Evolutionary conservation across 2,888 invertebrate species (phyloP).

Genomic region (Coenonympha glycerion): DNA sequence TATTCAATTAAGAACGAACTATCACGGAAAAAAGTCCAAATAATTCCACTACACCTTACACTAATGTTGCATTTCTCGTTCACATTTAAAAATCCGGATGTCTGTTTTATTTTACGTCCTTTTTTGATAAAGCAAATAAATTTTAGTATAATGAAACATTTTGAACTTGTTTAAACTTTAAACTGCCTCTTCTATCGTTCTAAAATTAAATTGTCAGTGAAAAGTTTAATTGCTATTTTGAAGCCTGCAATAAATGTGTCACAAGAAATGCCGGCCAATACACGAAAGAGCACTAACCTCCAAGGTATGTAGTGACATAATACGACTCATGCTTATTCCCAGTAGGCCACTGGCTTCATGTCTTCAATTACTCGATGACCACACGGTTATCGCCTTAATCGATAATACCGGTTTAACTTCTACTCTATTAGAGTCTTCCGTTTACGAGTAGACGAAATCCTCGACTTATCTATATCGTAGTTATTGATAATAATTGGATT

Average conservation of each 20-base stretch:
- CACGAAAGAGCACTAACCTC: slow-evolving; percentile 29
- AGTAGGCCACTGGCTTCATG: slow-evolving; percentile 16
- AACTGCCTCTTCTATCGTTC: no score
- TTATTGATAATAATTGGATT: slow-evolving; percentile 6
- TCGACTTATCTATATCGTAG: slow-evolving; percentile 1
- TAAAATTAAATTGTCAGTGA: no score
- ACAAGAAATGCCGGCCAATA: slow-evolving; percentile 41
- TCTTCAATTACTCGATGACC: slow-evolving; percentile 12
- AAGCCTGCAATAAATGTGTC: slow-evolving; percentile 19
- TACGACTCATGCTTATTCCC: slow-evolving; percentile 24
- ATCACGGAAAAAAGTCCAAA: no score
- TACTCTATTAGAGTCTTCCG: not conserved
- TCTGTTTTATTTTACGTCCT: no score
- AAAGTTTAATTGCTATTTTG: slow-evolving; percentile 2
- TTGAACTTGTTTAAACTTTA: no score
- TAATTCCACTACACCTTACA: no score
- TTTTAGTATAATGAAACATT: no score
- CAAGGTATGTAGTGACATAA: slow-evolving; percentile 45
- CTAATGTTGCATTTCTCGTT: no score
- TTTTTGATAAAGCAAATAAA: no score
- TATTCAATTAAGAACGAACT: no score
- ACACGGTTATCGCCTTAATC: slow-evolving; percentile 7
- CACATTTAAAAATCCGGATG: not conserved
- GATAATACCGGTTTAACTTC: slow-evolving; percentile 10
- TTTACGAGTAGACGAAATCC: slow-evolving; percentile 4